Conservation (phyloP, 2,888 invertebrate genomes). For the Blera fallax region DNA sequence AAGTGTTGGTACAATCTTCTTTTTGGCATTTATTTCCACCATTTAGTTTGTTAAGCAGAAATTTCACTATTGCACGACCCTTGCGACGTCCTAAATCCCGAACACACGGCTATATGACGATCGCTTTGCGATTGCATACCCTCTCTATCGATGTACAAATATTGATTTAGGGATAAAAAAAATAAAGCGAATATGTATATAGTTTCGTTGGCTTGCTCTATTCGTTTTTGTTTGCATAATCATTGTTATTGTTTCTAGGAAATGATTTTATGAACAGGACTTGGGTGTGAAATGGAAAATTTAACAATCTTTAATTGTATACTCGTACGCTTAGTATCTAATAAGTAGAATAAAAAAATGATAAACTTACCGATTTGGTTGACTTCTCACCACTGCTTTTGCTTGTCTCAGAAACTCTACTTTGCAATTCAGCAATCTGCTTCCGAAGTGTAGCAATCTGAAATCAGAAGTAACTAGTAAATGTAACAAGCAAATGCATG, state of each 20-base stretch:
- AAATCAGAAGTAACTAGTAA: slow-evolving; percentile 69
- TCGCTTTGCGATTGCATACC: slow-evolving; percentile 24
- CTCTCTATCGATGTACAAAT: slow-evolving; percentile 56
- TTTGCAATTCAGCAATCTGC: slow-evolving; percentile 80
- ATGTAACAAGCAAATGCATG: slow-evolving; percentile 10
- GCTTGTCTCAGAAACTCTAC: slow-evolving; percentile 74
- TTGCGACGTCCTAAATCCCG: slow-evolving; percentile 29
- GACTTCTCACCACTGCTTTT: slow-evolving; percentile 75
- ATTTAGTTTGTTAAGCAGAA: slow-evolving; percentile 24
- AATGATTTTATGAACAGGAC: slow-evolving; percentile 32
- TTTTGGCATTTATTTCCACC: slow-evolving; percentile 17
- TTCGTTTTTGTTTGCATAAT: slow-evolving; percentile 13
- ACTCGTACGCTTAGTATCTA: background rate
- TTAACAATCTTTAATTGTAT: background rate
- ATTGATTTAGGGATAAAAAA: slow-evolving; percentile 60
- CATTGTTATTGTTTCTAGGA: slow-evolving; percentile 46
- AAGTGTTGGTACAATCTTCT: slow-evolving; percentile 22
- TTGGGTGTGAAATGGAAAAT: slow-evolving; percentile 8
- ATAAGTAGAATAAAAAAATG: background rate
- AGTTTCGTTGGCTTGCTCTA: slow-evolving; percentile 9
- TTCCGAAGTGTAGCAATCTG: slow-evolving; percentile 81
- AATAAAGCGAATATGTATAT: slow-evolving; percentile 51
- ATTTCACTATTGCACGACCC: slow-evolving; percentile 2
- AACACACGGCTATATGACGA: slow-evolving; percentile 35
- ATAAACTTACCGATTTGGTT: slow-evolving; percentile 78